Conservation (phyloP, 2,113 vertebrate species). For the Otocyon megalotis region DNA sequence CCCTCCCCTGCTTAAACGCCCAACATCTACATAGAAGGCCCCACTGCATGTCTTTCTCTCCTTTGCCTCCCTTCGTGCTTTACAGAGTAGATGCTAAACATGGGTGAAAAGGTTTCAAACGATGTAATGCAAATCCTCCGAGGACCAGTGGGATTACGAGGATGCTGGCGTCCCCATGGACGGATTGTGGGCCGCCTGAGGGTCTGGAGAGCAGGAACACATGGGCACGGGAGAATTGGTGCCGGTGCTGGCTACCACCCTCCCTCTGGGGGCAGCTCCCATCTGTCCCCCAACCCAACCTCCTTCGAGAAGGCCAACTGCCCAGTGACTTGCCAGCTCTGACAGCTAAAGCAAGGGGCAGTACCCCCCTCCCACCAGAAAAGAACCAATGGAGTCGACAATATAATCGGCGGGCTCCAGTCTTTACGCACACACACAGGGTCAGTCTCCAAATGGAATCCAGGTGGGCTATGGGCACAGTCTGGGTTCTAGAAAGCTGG, state of each 20-base stretch:
- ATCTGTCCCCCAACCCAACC: not conserved
- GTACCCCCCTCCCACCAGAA: not conserved
- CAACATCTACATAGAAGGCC: not conserved
- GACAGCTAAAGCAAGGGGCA: not conserved
- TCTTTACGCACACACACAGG: too few species aligned
- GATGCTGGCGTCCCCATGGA: not conserved
- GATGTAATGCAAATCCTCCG: not conserved
- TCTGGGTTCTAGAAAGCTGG: not conserved
- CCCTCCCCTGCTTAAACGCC: not conserved
- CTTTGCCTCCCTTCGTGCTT: not conserved
- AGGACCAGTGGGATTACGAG: not conserved
- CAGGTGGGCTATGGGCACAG: not conserved
- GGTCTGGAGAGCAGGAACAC: not conserved
- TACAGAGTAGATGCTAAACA: not conserved
- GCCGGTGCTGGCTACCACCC: rapidly evolving
- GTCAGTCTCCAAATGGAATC: not conserved
- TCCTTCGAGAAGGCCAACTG: not conserved
- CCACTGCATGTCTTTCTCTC: not conserved
- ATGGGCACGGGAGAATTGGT: not conserved
- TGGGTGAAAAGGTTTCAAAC: not conserved
- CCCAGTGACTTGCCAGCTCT: not conserved
- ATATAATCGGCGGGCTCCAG: not conserved
- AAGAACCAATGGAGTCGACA: not conserved
- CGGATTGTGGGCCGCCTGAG: not conserved
- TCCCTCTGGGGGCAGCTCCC: not conserved